Evolutionary conservation across 2,888 invertebrate species (phyloP).

Genomic region (Alloscopus bannaensis): DNA sequence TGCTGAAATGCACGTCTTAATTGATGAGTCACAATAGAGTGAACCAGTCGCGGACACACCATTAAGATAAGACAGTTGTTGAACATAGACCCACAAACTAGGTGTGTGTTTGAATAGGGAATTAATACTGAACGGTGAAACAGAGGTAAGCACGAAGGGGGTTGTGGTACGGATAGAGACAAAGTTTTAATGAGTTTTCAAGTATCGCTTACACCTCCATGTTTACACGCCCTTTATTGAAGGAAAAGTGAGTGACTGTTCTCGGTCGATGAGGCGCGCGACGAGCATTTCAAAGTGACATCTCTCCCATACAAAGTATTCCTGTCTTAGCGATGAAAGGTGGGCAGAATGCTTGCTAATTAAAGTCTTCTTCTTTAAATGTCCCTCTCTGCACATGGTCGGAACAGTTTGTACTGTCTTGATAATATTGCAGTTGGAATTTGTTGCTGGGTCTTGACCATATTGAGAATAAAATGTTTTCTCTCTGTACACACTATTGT

Average conservation of each 20-base stretch:
- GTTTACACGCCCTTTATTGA: constrained; percentile 1
- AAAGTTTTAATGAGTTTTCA: constrained; percentile 27
- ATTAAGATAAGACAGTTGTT: no score
- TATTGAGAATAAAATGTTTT: constrained; percentile 19
- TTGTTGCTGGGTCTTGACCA: constrained; percentile 26
- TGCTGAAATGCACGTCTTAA: no score
- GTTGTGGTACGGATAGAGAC: no score
- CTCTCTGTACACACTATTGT: constrained; percentile 8
- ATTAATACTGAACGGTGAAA: no score
- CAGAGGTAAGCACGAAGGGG: no score
- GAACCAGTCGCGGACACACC: no score
- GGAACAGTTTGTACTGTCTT: neutral
- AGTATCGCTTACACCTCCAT: constrained; percentile 16
- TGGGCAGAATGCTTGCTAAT: constrained; percentile 17
- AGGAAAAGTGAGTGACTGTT: neutral
- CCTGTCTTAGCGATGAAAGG: constrained; percentile 45
- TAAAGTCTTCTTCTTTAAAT: neutral
- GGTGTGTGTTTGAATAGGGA: no score
- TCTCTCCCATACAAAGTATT: no score
- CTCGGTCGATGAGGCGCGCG: constrained; percentile 10
- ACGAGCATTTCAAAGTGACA: no score
- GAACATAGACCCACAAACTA: no score
- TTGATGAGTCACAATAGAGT: no score
- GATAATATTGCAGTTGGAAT: constrained; percentile 6
- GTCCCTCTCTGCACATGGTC: neutral